phyloP scores from a whole-genome alignment of 2,888 invertebrate species.

The Trissolcus japonicus region DNA sequence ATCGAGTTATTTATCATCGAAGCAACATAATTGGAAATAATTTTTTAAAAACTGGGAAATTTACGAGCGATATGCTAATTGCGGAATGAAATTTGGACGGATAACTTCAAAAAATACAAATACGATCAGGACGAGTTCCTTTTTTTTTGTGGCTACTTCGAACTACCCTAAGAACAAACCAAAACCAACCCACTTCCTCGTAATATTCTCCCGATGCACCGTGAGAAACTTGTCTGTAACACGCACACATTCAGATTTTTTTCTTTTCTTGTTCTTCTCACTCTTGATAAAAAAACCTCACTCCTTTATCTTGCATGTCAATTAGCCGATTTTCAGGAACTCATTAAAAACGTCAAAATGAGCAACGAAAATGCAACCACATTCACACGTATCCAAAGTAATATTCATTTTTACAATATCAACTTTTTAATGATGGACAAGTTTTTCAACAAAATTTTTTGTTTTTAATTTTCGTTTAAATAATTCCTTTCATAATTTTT shows the following conservation, averaged over 20 bases:
- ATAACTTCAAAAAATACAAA: no score
- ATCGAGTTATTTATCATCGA: not conserved
- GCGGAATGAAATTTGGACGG: no score
- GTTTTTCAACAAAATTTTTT: no score
- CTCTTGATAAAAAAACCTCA: conserved; percentile 55
- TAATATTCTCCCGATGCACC: conserved; percentile 70
- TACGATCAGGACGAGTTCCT: no score
- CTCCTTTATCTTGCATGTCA: conserved; percentile 55
- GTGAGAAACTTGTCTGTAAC: conserved; percentile 73
- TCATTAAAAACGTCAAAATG: conserved; percentile 54
- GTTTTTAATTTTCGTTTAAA: no score
- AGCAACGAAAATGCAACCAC: conserved; percentile 40
- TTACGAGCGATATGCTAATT: no score
- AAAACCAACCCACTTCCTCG: conserved; percentile 58
- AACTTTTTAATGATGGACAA: no score
- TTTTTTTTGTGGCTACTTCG: conserved; percentile 13
- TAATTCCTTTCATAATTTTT: no score
- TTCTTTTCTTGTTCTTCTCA: conserved; percentile 57
- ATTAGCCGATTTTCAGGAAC: conserved; percentile 58
- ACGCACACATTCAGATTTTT: conserved; percentile 67
- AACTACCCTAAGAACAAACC: conserved; percentile 54
- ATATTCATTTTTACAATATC: not conserved
- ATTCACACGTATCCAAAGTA: conserved; percentile 16
- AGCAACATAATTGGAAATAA: no score
- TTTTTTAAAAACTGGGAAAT: no score